These are phyloP conservation scores for Tetheella fluctuosa DNA, from an alignment of 2,888 invertebrate species.

Conservation along the genomic window DNA sequence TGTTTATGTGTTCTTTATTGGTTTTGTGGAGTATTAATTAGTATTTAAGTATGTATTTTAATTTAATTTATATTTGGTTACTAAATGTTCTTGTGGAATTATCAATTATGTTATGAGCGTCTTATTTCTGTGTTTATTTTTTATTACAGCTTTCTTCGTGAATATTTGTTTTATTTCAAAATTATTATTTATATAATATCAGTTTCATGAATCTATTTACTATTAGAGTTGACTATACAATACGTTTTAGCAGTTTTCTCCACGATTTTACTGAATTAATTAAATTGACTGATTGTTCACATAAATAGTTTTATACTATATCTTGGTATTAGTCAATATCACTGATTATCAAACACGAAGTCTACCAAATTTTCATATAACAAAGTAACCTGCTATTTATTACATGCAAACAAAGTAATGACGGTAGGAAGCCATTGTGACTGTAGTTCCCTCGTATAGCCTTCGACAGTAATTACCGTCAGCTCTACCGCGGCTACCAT, in stretches of 20 bases:
- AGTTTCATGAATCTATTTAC: constrained; percentile 14
- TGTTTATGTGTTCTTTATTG: constrained; percentile 14
- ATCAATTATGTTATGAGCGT: constrained; percentile 25
- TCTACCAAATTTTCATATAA: constrained; percentile 14
- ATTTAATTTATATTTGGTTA: constrained; percentile 20
- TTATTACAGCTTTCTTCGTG: constrained; percentile 34
- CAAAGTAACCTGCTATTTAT: constrained; percentile 36
- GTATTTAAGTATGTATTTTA: constrained; percentile 18
- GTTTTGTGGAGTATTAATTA: constrained; percentile 16
- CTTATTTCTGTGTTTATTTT: constrained; percentile 27
- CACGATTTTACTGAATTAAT: no score
- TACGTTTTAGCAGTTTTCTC: not conserved
- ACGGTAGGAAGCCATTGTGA: constrained; percentile 61
- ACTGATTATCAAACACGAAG: not conserved
- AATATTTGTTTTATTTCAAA: constrained; percentile 34
- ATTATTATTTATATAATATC: constrained; percentile 13
- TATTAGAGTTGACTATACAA: no score
- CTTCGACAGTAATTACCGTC: constrained; percentile 62
- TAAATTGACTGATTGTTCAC: no score
- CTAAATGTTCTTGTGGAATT: constrained; percentile 24
- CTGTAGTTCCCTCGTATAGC: constrained; percentile 60
- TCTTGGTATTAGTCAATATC: constrained; percentile 8
- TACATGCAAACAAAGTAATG: constrained; percentile 44
- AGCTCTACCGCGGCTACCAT: constrained; percentile 37
- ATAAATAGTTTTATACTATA: no score